Percentiles rank a stretch among this genome's conserved stretches.
phyloP scores from a whole-genome alignment of 2,888 invertebrate species.

The Junonia oenone region DNA sequence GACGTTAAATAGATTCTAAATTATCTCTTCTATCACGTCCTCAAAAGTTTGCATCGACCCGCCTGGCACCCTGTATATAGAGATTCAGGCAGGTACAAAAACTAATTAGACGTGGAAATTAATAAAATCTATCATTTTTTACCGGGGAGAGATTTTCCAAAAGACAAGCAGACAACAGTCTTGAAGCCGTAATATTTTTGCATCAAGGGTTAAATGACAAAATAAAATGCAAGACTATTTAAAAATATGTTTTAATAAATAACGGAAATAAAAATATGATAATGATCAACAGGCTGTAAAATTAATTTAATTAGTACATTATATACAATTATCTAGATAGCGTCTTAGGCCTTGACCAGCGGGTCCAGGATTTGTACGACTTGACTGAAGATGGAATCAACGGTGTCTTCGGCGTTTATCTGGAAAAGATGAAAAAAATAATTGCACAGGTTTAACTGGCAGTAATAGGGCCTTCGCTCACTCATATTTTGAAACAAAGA shows the following conservation, averaged over 20 bases:
- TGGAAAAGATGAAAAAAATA: conserved; percentile 57
- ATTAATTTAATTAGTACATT: conserved; percentile 17
- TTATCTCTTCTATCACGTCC: too few relatives aligned
- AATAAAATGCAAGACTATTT: neutral
- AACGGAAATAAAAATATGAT: conserved; percentile 34
- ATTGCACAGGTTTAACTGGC: too few relatives aligned
- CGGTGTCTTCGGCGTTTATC: conserved; percentile 89
- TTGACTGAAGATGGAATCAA: conserved; percentile 88
- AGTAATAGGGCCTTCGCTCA: too few relatives aligned
- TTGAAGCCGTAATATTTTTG: too few relatives aligned
- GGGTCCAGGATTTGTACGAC: conserved; percentile 82
- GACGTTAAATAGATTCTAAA: neutral
- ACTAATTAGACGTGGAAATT: too few relatives aligned
- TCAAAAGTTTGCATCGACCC: too few relatives aligned
- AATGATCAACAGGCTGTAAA: conserved; percentile 23
- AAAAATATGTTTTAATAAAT: conserved; percentile 18
- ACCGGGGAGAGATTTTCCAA: too few relatives aligned
- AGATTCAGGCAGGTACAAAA: too few relatives aligned
- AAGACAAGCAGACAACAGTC: too few relatives aligned
- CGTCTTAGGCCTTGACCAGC: conserved; percentile 39
- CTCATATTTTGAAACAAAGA: too few relatives aligned
- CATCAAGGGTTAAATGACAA: conserved; percentile 1
- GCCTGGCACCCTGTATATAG: too few relatives aligned
- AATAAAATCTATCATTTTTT: too few relatives aligned
- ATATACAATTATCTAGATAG: conserved; percentile 26